phyloP scores from a whole-genome alignment of 1,140 invertebrate species.

The Pogonomyrmex barbatus region DNA sequence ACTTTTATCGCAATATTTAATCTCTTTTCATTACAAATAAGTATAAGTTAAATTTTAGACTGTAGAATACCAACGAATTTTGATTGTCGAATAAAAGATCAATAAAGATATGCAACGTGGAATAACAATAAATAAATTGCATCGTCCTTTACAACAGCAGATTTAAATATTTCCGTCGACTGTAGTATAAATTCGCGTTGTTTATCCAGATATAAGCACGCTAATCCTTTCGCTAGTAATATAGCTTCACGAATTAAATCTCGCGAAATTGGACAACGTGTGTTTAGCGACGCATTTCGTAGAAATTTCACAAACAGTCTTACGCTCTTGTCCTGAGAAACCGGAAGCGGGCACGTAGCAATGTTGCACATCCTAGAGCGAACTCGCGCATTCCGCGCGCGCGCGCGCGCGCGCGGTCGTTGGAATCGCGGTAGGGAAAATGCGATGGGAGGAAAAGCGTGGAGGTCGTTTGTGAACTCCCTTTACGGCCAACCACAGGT shows the following conservation, averaged over 20 bases:
- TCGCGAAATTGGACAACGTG: neutral
- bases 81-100: too few species aligned
- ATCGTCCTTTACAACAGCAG: neutral
- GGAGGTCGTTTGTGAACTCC: constrained; percentile 72
- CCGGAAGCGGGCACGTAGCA: constrained; percentile 47
- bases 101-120: neutral
- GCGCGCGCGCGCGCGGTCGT: constrained; percentile 55
- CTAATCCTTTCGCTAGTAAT: neutral
- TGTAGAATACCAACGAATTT: too few species aligned
- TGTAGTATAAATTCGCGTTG: neutral
- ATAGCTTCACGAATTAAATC: constrained; percentile 22
- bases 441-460: constrained; percentile 58
- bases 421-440: constrained; percentile 32
- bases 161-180: constrained; percentile 8
- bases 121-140: constrained; percentile 11
- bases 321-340: neutral
- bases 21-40: neutral
- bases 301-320: constrained; percentile 50
- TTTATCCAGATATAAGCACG: neutral
- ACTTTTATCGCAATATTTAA: neutral
- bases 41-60: neutral
- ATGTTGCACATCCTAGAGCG: neutral
- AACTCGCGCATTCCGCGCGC: constrained; percentile 46
- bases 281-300: neutral
- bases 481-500: constrained; percentile 70